Base-by-base conservation (phyloP, 1,140 invertebrate genomes). In the Bradynema listronoti region DNA sequence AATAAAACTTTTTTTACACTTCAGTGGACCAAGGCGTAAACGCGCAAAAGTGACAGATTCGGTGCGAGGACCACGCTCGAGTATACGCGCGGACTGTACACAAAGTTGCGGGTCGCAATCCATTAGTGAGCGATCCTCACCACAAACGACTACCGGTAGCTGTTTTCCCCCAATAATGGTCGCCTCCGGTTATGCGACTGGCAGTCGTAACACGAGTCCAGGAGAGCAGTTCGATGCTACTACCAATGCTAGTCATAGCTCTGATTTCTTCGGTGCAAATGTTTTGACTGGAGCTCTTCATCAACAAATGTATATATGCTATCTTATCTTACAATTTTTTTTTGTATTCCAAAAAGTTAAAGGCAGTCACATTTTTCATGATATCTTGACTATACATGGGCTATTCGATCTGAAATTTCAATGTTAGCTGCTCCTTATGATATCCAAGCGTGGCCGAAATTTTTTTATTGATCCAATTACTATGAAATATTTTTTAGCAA, bases 131-230 rank as follows among this genome's bases (percentile, higher is more conserved):
- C 51, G 66, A 29, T 72, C 68, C 7, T 69, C 67, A 16, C 67
- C 67, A 14, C 51, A 63, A 47, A 25, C 34, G 5, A 50, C 29
- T n/a, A 24, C 33, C 5, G 54, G 41, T 34, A 24, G 33, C 39
- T 74, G 73, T 51, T 74, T 71, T 33, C 75, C 73, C 30, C 66
- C 73, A 5, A 69, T 68, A 32, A 75, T 71, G 69, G 73, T 76
- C 24, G 53, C 19, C 29, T 52, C 58, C 22, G 33, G 36, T 34
- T 74, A 64, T 42, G 36, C 33, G 5, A 30, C 29, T 24, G 67
- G 66, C 45, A 59, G 63, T 46, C 49, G 60, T 34, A 61, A 58
- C 19, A 56, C 60, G 29, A 72, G 62, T 53, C 69, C 72, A 46
- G 59, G 51, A 27, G 69, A 73, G 50, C 29, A 50, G 27, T 73